phyloP scores from a whole-genome alignment of 2,888 invertebrate genomes.

The Hydroisotoma schaefferi region DNA sequence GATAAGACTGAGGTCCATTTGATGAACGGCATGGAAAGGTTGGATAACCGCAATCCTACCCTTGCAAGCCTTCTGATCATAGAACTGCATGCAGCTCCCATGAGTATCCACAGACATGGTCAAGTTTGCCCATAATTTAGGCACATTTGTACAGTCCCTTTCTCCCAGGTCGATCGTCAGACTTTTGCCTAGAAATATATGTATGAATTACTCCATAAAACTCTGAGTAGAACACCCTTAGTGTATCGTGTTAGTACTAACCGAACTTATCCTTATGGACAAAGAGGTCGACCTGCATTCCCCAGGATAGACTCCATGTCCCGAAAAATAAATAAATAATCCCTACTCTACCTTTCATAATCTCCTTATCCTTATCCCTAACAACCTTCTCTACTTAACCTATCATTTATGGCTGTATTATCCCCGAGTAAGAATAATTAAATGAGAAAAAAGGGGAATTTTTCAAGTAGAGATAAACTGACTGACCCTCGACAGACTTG shows the following conservation, averaged over 20 bases:
- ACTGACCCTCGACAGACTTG: too few species aligned
- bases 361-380: too few species aligned
- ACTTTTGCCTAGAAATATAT: slow-evolving; percentile 31
- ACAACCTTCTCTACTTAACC: too few species aligned
- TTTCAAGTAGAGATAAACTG: too few species aligned
- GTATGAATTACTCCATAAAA: too few species aligned
- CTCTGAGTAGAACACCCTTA: too few species aligned
- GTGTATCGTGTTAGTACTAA: slow-evolving; percentile 8
- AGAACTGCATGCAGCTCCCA: slow-evolving; percentile 39
- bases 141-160: slow-evolving; percentile 35
- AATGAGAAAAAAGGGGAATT: too few species aligned
- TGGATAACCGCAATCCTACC: slow-evolving; percentile 38
- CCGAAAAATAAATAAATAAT: too few species aligned
- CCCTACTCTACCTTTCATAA: too few species aligned
- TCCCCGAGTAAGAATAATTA: too few species aligned
- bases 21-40: slow-evolving; percentile 36
- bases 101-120: slow-evolving; percentile 31
- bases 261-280: slow-evolving; percentile 42
- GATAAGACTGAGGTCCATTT: slow-evolving; percentile 40
- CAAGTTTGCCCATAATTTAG: slow-evolving; percentile 35
- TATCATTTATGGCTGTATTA: too few species aligned
- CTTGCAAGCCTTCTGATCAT: slow-evolving; percentile 33
- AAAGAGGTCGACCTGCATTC: slow-evolving; percentile 36
- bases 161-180: slow-evolving; percentile 31
- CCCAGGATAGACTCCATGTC: slow-evolving; percentile 17